Evolutionary conservation across 2,113 vertebrate species (phyloP).

Genomic region (Antechinus stuartii): DNA sequence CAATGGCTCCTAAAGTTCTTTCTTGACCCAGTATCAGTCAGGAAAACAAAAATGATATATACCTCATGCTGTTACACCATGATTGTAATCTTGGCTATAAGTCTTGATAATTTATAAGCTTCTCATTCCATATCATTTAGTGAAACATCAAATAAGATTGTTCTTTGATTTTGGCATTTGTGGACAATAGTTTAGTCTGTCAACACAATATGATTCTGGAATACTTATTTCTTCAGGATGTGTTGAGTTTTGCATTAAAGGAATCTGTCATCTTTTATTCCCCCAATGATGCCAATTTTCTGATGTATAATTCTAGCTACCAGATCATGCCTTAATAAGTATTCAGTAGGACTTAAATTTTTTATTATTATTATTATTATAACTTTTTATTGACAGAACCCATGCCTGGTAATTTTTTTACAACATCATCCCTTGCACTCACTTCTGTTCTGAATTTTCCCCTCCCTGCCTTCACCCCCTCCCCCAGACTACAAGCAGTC

Average conservation of each 20-base stretch:
- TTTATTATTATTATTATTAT: no score
- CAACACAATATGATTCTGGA: neutral
- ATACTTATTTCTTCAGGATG: neutral
- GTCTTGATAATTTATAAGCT: neutral
- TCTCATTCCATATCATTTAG: neutral
- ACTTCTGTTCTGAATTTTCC: no score
- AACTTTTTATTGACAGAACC: no score
- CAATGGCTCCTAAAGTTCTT: neutral
- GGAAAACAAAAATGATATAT: neutral
- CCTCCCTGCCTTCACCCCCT: no score
- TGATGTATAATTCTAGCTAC: neutral
- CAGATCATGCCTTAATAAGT: neutral
- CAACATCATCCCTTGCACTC: no score
- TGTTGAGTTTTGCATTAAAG: neutral
- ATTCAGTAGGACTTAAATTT: no score
- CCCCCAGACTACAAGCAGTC: no score
- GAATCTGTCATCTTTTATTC: no score
- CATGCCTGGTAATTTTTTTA: no score
- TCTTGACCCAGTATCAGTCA: neutral
- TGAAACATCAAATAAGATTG: neutral
- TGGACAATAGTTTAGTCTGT: neutral
- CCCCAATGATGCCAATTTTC: neutral
- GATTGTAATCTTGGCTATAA: neutral
- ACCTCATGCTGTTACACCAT: neutral
- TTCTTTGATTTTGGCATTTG: neutral